These are phyloP conservation scores for Zosterops pallidus DNA, from an alignment of 2,113 vertebrate genomes.

Conservation along the genomic window DNA sequence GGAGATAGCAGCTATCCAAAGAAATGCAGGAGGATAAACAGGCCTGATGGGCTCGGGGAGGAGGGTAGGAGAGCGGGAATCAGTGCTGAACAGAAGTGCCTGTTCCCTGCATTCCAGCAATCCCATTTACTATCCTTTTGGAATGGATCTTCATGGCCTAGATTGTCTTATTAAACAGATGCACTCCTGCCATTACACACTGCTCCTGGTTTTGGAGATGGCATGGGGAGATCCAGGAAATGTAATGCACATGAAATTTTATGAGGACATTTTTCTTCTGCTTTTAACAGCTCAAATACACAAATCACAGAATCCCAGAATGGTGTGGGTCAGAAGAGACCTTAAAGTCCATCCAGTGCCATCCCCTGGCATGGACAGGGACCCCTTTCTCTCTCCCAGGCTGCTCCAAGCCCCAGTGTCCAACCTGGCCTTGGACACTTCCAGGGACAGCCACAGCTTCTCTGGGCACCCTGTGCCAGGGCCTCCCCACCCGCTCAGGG, in stretches of 20 bases:
- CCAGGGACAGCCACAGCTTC: not conserved
- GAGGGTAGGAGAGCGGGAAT: not conserved
- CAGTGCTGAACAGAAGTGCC: not conserved
- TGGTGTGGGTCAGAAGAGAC: not conserved
- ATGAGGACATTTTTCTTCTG: fast-evolving
- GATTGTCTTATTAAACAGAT: not conserved
- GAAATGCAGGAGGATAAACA: not conserved
- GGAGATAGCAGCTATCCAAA: not conserved
- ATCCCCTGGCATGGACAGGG: not conserved
- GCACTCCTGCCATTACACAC: fast-evolving
- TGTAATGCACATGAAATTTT: not conserved
- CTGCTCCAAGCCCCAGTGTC: not conserved
- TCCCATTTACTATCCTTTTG: not conserved
- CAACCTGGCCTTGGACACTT: fast-evolving
- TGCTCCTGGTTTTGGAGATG: no score
- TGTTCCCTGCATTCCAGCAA: not conserved
- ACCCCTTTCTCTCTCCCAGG: not conserved
- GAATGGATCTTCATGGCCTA: no score
- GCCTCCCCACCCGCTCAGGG: not conserved
- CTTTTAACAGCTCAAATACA: not conserved
- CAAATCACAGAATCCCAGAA: not conserved
- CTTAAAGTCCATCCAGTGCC: fast-evolving
- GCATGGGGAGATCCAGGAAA: not conserved
- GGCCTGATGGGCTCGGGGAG: not conserved
- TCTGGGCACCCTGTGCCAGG: not conserved